A percentile compares a stretch with the other conserved stretches of the same genome.
These are phyloP conservation scores for Poecilia velifera DNA, from an alignment of 2,797 vertebrate genomes.

Conservation along the genomic window DNA sequence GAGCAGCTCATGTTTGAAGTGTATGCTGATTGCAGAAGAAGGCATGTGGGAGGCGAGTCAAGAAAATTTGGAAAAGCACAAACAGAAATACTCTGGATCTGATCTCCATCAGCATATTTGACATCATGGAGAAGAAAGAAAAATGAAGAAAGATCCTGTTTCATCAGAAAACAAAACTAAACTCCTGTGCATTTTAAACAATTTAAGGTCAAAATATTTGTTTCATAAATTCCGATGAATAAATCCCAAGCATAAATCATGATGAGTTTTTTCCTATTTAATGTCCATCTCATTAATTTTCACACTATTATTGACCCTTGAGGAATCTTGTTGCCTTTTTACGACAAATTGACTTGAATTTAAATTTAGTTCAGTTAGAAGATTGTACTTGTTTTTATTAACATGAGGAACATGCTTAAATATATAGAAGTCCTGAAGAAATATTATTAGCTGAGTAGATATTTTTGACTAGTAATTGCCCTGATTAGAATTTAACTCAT, in stretches of 20 bases:
- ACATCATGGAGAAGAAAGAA: background rate
- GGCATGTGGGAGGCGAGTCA: background rate
- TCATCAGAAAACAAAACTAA: background rate
- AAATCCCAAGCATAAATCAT: background rate
- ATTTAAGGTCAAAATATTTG: background rate
- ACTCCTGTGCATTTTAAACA: background rate
- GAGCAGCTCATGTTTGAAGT: conserved; percentile 64
- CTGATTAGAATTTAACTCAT: background rate
- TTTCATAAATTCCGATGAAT: background rate
- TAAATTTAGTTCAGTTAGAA: background rate
- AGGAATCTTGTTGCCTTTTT: background rate
- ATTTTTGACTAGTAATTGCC: background rate
- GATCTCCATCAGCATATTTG: background rate
- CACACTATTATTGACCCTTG: background rate
- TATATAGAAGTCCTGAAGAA: background rate
- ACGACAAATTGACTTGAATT: background rate
- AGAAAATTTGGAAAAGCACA: background rate
- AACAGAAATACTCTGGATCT: background rate
- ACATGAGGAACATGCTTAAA: background rate
- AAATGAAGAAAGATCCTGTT: background rate
- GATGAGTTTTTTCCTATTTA: background rate
- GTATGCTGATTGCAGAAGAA: conserved; percentile 33
- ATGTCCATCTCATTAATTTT: background rate
- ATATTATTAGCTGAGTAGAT: background rate
- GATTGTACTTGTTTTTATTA: background rate